A percentile compares a stretch with the other conserved stretches of the same genome.
These are phyloP conservation scores for Protobothrops flavoviridis DNA, from an alignment of 2,113 vertebrate species.

Conservation along the genomic window DNA sequence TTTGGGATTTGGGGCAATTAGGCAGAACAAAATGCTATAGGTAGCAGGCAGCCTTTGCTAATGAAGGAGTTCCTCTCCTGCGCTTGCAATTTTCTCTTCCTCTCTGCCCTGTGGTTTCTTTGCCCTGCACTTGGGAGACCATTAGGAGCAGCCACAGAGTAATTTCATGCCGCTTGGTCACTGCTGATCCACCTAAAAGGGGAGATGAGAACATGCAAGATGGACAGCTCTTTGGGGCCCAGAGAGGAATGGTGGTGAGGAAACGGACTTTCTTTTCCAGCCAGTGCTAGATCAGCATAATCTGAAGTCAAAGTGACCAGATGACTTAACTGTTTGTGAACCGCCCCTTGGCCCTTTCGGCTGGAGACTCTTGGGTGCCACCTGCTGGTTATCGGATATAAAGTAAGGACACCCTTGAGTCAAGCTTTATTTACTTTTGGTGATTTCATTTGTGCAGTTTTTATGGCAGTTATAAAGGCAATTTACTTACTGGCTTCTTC, in stretches of 20 bases:
- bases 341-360: rapidly evolving
- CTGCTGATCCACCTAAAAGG: not conserved
- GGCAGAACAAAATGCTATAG: not conserved
- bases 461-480: not conserved
- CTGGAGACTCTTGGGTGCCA: not conserved
- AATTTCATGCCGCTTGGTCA: slow-evolving; percentile 26
- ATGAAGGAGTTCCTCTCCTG: not conserved
- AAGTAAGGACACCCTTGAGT: not conserved
- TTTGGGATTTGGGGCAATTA: not conserved
- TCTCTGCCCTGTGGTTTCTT: slow-evolving; percentile 46
- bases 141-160: slow-evolving; percentile 54
- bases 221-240: rapidly evolving
- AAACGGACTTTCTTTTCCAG: not conserved
- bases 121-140: slow-evolving; percentile 48
- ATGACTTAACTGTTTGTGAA: rapidly evolving
- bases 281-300: not conserved
- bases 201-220: not conserved
- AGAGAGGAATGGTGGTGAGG: not conserved
- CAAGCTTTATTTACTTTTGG: not conserved
- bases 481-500: not conserved
- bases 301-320: not conserved
- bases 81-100: slow-evolving; percentile 31
- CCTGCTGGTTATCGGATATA: not conserved
- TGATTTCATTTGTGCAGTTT: not conserved
- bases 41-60: not conserved